These are phyloP conservation scores for Saccostrea glomerata DNA, from an alignment of 1,140 invertebrate species.

Conservation along the genomic window DNA sequence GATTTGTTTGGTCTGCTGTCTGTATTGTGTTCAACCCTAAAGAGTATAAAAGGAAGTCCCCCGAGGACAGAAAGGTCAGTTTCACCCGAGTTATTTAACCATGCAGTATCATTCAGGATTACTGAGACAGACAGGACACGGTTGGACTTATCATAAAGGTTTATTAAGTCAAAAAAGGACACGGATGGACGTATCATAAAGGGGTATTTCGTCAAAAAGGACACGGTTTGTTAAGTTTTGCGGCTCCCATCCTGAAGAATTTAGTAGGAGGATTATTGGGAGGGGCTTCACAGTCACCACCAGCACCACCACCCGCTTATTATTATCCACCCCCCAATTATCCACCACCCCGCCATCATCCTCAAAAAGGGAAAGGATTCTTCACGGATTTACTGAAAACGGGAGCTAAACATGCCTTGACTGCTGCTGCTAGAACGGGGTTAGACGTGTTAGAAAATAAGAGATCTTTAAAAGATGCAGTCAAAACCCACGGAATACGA, in stretches of 20 bases:
- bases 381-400: neutral
- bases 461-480: too few relatives aligned
- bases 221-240: too few relatives aligned
- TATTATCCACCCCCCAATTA: too few relatives aligned
- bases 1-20: neutral
- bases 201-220: too few relatives aligned
- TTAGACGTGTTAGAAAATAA: too few relatives aligned
- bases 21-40: neutral
- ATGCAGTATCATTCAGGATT: neutral
- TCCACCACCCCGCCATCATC: too few relatives aligned
- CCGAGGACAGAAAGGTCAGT: neutral
- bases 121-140: neutral
- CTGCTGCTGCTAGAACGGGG: too few relatives aligned
- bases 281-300: too few relatives aligned
- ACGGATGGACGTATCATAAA: too few relatives aligned
- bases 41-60: neutral
- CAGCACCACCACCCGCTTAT: too few relatives aligned
- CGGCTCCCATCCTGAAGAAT: neutral
- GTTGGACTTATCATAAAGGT: neutral
- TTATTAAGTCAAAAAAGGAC: conserved; percentile 7
- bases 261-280: too few relatives aligned
- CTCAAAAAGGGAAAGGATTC: neutral
- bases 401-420: neutral
- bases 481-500: too few relatives aligned
- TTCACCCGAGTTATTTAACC: neutral